phyloP scores from a whole-genome alignment of 2,113 vertebrate species.

The Triplophysa dalaica region DNA sequence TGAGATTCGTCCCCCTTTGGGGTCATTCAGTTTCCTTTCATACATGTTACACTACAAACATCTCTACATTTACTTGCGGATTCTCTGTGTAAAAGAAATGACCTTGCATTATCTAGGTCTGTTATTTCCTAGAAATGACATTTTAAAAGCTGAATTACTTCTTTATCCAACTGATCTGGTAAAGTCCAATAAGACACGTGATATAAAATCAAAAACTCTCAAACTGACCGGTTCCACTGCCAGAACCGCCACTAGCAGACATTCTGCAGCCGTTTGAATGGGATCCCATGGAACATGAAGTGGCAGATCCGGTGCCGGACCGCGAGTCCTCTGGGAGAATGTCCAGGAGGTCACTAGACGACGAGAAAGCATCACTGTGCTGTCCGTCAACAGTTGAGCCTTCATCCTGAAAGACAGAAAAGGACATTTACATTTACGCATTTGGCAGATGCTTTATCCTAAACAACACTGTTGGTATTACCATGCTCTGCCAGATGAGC shows the following conservation, averaged over 20 bases:
- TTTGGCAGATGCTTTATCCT: neutral
- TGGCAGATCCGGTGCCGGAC: conserved; percentile 83
- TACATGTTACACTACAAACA: neutral
- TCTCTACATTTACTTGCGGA: too few relatives aligned
- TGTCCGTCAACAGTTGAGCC: conserved; percentile 61
- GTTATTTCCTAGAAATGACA: too few relatives aligned
- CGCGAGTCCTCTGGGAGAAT: conserved; percentile 83
- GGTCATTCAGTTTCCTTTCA: neutral
- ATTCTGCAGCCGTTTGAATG: conserved; percentile 77
- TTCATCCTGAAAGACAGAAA: conserved; percentile 59
- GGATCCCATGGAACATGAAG: conserved; percentile 83
- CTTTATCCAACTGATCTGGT: too few relatives aligned
- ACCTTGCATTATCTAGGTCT: too few relatives aligned
- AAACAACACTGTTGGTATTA: neutral
- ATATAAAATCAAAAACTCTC: too few relatives aligned
- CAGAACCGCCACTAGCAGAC: conserved; percentile 69
- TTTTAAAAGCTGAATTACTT: too few relatives aligned
- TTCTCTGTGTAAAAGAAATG: too few relatives aligned
- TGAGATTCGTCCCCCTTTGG: neutral
- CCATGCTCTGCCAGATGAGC: too few relatives aligned
- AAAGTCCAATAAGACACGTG: too few relatives aligned
- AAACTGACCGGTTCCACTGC: conserved; percentile 79
- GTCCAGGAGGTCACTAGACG: conserved; percentile 85
- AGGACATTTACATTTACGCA: neutral
- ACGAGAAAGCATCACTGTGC: conserved; percentile 82